Base-by-base conservation (phyloP, 2,888 invertebrate species). In the Sarcophaga caerulescens region DNA sequence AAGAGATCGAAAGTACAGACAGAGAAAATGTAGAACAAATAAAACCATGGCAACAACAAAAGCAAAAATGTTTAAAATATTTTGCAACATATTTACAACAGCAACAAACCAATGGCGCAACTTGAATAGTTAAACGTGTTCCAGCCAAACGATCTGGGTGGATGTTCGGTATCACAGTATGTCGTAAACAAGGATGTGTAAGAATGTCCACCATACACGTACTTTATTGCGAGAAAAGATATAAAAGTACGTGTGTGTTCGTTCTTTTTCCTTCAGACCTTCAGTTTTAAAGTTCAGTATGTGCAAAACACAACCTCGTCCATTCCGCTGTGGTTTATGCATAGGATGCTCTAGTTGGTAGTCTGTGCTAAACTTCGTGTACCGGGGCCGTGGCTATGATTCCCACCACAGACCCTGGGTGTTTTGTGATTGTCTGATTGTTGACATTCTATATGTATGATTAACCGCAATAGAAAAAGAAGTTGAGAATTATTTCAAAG, bases 81-180 rank as follows among this genome's bases (percentile, higher is more conserved):
- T 63, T 76, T 71, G 71, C 70, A 77, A 82, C 71, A 71, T 66
- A 68, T 76, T 63, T 60, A 70, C 75, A 45, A 57, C 21, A 66
- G 66, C 17, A 52, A 17, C 52, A 52, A 52, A 52, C 52, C 4
- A 52, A 2, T 12, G 52, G 66, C 60, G 59, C 65, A 75, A 82
- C n/a, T 59, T 63, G 57, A 70, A 66, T 66, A 65, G 17, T 21
- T 69, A 63, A 71, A 76, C 76, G 70, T 77, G 76, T 65, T 6
- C 66, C n/a, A 17, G 45, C 47, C 66, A 5, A 71, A 21, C 25
- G 45, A 52, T 23, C 68, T 71, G 62, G 45, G 59, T 71, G 21
- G 44, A 25, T 11, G 23, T 35, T 35, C 47, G 8, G 0, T 11
- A 25, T 25, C 6, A 59, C 5, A 66, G n/a, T 44, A 70, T 19